A percentile compares a stretch with the other conserved stretches of the same genome.
Evolutionary conservation across 2,797 vertebrate species (phyloP).

Genomic region (Trichosurus vulpecula): DNA sequence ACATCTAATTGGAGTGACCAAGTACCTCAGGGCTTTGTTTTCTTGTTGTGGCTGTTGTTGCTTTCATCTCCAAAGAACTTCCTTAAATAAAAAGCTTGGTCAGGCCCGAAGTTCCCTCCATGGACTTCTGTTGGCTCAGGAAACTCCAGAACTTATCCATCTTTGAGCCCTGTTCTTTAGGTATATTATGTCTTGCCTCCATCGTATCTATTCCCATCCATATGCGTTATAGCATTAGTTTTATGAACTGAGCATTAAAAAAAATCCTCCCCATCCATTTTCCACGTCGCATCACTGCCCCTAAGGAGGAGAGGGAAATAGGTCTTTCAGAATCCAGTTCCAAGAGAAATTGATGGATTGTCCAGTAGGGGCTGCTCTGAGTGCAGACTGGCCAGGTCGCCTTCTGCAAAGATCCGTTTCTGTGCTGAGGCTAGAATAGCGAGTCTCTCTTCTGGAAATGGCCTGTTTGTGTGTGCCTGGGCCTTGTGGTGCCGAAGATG

Average conservation of each 20-base stretch:
- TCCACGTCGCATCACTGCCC: neutral
- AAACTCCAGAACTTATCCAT: neutral
- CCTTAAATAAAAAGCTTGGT: neutral
- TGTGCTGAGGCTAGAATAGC: constrained; percentile 43
- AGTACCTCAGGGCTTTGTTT: neutral
- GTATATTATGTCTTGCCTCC: neutral
- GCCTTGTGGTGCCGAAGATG: constrained; percentile 63
- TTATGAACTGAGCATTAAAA: constrained; percentile 35
- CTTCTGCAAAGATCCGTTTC: neutral
- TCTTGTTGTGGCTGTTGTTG: neutral
- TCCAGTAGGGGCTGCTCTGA: constrained; percentile 80
- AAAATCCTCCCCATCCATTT: neutral
- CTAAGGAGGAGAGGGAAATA: neutral
- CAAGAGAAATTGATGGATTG: neutral
- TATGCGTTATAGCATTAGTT: constrained; percentile 24
- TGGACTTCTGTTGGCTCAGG: neutral
- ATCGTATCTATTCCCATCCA: neutral
- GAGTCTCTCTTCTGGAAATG: constrained; percentile 62
- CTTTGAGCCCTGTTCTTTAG: neutral
- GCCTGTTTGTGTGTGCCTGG: constrained; percentile 57
- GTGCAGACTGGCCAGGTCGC: constrained; percentile 62
- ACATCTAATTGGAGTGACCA: neutral
- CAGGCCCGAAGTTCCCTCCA: neutral
- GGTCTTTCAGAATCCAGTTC: neutral
- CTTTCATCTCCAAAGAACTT: neutral